These are phyloP conservation scores for Drosophila orena DNA, from an alignment of 1,140 invertebrate genomes.

Conservation along the genomic window DNA sequence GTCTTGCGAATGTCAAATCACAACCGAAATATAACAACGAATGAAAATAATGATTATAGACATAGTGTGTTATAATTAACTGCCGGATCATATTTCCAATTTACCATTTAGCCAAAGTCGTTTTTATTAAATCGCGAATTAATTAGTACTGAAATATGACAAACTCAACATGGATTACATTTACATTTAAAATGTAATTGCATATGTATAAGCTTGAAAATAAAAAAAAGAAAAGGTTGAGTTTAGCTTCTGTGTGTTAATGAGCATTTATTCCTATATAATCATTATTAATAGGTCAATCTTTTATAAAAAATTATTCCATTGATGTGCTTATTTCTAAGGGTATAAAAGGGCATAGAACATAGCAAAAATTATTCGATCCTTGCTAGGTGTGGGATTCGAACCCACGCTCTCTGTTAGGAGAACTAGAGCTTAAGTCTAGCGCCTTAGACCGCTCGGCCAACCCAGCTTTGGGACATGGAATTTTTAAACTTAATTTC, in stretches of 20 bases:
- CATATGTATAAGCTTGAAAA: too few relatives aligned
- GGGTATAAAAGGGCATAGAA: background rate
- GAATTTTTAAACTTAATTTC: too few relatives aligned
- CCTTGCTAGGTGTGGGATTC: conserved; percentile 5
- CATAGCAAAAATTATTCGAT: too few relatives aligned
- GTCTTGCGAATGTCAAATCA: conserved; percentile 23
- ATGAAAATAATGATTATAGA: background rate
- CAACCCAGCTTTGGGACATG: background rate
- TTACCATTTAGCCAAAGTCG: background rate
- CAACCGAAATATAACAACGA: background rate
- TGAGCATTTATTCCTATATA: too few relatives aligned
- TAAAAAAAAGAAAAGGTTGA: too few relatives aligned
- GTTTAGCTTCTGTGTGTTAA: too few relatives aligned
- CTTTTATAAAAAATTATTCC: too few relatives aligned
- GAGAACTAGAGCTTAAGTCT: conserved; percentile 11
- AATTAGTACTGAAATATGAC: background rate
- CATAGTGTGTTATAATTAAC: background rate
- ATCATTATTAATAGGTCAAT: too few relatives aligned
- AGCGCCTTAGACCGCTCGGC: conserved; percentile 14
- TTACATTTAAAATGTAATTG: background rate
- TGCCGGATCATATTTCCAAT: background rate
- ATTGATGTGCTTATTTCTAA: too few relatives aligned
- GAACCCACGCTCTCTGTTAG: conserved; percentile 11
- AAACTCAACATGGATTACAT: background rate
- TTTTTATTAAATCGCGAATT: background rate